Conservation (phyloP, 2,888 invertebrate genomes). For the Neuroscelio doddi region DNA sequence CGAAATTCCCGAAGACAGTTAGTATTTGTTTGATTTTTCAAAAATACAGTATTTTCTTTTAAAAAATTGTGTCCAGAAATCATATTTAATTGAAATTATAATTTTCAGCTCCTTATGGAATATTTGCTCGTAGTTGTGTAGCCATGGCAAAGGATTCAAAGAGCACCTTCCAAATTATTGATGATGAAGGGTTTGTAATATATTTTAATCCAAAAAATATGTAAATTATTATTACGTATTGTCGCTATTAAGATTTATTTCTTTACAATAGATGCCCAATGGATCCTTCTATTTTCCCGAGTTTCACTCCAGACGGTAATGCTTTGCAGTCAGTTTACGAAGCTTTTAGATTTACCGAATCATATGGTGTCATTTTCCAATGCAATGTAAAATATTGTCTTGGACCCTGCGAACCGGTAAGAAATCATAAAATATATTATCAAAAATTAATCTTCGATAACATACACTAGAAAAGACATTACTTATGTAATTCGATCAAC, state of each 20-base stretch:
- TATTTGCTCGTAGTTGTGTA: constrained; percentile 95
- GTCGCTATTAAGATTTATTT: background rate
- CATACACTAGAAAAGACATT: background rate
- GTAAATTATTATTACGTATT: background rate
- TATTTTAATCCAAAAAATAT: no score
- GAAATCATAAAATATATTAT: constrained; percentile 56
- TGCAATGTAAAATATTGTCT: constrained; percentile 97
- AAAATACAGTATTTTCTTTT: no score
- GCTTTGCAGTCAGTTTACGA: constrained; percentile 89
- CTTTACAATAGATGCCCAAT: constrained; percentile 82
- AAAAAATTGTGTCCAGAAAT: background rate
- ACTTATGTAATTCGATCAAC: no score
- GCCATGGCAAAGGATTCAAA: constrained; percentile 98
- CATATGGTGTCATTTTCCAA: constrained; percentile 97
- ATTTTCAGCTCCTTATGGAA: constrained; percentile 91
- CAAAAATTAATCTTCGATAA: background rate
- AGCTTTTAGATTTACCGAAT: constrained; percentile 96
- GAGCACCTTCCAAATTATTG: constrained; percentile 96
- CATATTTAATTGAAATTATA: constrained; percentile 3
- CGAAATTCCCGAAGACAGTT: constrained; percentile 96
- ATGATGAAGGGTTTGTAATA: constrained; percentile 91
- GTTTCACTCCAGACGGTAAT: constrained; percentile 91
- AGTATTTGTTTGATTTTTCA: constrained; percentile 73
- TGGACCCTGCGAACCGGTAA: constrained; percentile 93
- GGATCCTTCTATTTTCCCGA: constrained; percentile 94